Base-by-base conservation (phyloP, 2,888 invertebrate genomes). In the Drosophila mimica region DNA sequence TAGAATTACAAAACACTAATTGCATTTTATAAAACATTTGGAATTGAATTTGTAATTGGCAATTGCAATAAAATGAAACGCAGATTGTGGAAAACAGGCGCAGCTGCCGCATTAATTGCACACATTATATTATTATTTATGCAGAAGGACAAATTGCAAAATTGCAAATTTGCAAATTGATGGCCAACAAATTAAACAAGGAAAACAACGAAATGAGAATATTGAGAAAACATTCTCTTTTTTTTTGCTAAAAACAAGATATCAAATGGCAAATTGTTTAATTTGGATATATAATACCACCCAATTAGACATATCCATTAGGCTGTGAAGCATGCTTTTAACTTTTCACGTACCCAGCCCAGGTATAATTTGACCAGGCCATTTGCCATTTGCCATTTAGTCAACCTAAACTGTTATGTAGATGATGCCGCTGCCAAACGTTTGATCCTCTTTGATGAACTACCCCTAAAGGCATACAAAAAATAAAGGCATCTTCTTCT, bases 11-110 rank as follows among this genome's bases (percentile, higher is more conserved):
- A 74, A 84, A 79, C 70, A 69, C 85, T 82, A 84, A 84, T 84
- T 89, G 72, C 72, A 79, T 79, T 83, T 83, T 61, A 74, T 66
- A 74, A 76, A 84, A 81, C 82, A 84, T 79, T 84, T 84, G 9
- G 40, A 76, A 89, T 82, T 79, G 88, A 76, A 89, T 88, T 84
- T 74, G 43, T 88, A 84, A 89, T 88, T 88, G 82, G 58, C 66
- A 69, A 70, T 73, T 68, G 69, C 64, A 58, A 34, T 59, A 11
- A 58, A 60, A 68, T 71, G 4, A 28, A 36, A 36, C 52, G 9
- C 33, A 63, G n/a, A 54, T 36, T 17, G n/a, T 43, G 28, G 51
- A 51, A 40, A 33, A 48, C 20, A n/a, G 4, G n/a, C 43, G 52
- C 60, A 63, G 54, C 58, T 67, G 63, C 46, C 57, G 46, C 51